Percentiles rank a stretch among this genome's conserved stretches.
Conservation (phyloP, 1,140 invertebrate genomes). For the Zaprionus capensis region DNA sequence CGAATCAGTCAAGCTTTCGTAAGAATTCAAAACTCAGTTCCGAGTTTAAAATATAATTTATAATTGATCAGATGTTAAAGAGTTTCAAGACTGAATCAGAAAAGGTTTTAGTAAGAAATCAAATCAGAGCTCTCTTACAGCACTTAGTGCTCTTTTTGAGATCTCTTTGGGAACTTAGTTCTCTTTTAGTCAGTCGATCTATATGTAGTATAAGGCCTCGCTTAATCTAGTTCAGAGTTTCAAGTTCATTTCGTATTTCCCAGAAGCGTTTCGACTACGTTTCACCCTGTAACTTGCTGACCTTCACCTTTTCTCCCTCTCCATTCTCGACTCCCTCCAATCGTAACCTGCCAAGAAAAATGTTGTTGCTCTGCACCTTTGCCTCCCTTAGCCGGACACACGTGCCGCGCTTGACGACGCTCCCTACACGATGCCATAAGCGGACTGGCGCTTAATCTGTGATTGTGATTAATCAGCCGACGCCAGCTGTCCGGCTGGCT, state of each 20-base stretch:
- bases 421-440: conserved; percentile 25
- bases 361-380: neutral
- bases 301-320: conserved; percentile 36
- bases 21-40: neutral
- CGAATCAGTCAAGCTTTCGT: too few relatives aligned
- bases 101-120: neutral
- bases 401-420: conserved; percentile 42
- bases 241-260: conserved; percentile 29
- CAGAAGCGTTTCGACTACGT: conserved; percentile 20
- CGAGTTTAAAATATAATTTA: accelerated
- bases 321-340: neutral
- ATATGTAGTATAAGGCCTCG: neutral
- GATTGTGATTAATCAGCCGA: conserved; percentile 76
- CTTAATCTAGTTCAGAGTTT: conserved; percentile 30
- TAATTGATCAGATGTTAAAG: neutral
- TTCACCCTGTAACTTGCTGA: conserved; percentile 34
- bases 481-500: conserved; percentile 62
- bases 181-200: neutral
- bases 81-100: neutral
- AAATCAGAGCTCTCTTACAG: neutral
- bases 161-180: neutral
- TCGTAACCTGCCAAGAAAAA: neutral
- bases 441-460: conserved; percentile 70
- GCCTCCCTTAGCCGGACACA: conserved; percentile 34
- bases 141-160: neutral